Conservation (phyloP, 2,888 invertebrate genomes). For the Linyphia triangularis region DNA sequence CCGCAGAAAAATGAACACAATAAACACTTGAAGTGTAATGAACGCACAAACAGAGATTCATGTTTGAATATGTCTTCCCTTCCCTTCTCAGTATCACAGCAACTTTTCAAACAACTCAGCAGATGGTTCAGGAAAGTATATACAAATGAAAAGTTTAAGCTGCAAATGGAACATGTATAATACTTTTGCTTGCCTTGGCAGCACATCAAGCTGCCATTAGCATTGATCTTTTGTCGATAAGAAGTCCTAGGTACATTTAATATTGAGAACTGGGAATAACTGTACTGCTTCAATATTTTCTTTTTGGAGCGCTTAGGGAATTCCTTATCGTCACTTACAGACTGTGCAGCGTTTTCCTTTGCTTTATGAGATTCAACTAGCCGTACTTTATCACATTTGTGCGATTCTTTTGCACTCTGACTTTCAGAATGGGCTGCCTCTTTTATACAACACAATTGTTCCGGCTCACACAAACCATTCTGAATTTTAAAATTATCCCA, state of each 20-base stretch:
- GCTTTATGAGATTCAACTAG: neutral
- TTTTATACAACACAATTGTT: neutral
- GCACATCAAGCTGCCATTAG: slow-evolving; percentile 27
- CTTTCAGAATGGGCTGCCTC: neutral
- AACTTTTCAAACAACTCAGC: slow-evolving; percentile 91
- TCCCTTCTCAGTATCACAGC: slow-evolving; percentile 80
- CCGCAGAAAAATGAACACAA: slow-evolving; percentile 92
- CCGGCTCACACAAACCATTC: neutral
- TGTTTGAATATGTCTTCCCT: slow-evolving; percentile 86
- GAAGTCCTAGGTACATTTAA: slow-evolving; percentile 27
- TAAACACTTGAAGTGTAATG: slow-evolving; percentile 91
- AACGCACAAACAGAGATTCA: slow-evolving; percentile 88
- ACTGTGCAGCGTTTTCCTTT: neutral
- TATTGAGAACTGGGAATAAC: slow-evolving; percentile 6
- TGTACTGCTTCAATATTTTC: slow-evolving; percentile 12
- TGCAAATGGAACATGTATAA: slow-evolving; percentile 77
- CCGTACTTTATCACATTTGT: neutral
- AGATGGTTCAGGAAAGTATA: slow-evolving; percentile 81
- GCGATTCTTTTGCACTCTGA: neutral
- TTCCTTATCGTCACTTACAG: neutral
- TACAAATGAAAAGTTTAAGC: slow-evolving; percentile 78
- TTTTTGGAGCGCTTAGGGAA: slow-evolving; percentile 11
- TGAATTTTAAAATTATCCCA: slow-evolving; percentile 36
- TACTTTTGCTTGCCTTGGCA: slow-evolving; percentile 23
- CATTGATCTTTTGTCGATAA: slow-evolving; percentile 25